Percentiles rank a stretch among this genome's conserved stretches.
These are phyloP conservation scores for Chionis minor DNA, from an alignment of 2,113 vertebrate genomes.

Conservation along the genomic window DNA sequence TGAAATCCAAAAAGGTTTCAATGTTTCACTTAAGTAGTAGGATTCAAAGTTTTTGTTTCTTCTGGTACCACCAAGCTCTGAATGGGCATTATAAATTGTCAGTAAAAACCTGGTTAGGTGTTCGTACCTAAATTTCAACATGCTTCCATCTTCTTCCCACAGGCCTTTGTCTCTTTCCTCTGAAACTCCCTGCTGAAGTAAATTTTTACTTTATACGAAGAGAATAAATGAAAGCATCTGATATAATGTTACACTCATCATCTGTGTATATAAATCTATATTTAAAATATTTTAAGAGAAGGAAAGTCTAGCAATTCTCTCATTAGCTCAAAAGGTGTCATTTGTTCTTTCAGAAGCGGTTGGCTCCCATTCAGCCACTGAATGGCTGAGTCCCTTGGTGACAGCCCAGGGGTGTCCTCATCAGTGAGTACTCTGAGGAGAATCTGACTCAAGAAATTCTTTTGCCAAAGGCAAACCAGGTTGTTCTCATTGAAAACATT, in stretches of 20 bases:
- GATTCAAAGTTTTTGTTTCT: neutral
- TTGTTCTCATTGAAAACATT: fast-evolving
- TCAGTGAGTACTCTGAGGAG: neutral
- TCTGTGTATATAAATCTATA: neutral
- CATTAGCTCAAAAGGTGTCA: neutral
- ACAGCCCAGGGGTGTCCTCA: neutral
- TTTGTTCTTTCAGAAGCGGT: neutral
- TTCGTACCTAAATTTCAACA: neutral
- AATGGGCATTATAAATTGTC: neutral
- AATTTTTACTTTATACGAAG: neutral
- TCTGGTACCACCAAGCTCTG: neutral
- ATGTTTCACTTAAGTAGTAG: neutral
- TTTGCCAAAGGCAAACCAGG: neutral
- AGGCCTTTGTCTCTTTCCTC: neutral
- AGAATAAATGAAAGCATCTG: neutral
- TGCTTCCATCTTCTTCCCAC: neutral
- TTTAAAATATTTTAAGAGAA: neutral
- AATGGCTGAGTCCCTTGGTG: neutral
- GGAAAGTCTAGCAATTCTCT: neutral
- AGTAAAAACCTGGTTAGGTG: neutral
- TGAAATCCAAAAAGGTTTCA: neutral
- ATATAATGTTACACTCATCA: neutral
- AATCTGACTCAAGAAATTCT: neutral
- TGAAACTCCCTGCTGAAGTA: neutral
- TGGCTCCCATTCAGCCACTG: neutral